Percentiles rank a stretch among this genome's conserved stretches.
Evolutionary conservation across 2,888 invertebrate genomes (phyloP).

Genomic region (Onthophagus sagittarius): DNA sequence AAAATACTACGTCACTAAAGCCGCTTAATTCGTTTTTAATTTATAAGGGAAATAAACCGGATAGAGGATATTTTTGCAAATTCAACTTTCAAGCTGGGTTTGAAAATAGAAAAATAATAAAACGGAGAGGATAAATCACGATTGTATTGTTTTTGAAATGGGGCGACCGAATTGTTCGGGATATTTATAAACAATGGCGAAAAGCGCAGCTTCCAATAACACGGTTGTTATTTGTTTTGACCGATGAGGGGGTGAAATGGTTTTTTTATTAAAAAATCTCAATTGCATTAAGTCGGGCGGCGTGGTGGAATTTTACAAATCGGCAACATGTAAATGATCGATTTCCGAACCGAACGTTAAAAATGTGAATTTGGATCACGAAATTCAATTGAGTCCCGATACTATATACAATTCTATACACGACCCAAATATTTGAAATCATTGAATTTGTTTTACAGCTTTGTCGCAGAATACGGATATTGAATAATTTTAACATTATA

Average conservation of each 20-base stretch:
- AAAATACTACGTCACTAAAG: too few species aligned
- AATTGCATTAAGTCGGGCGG: neutral
- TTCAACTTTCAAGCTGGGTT: neutral
- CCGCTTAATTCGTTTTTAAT: neutral
- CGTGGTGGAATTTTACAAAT: neutral
- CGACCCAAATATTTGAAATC: neutral
- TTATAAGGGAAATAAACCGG: neutral
- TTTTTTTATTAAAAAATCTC: neutral
- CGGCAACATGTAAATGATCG: neutral
- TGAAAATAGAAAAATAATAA: neutral
- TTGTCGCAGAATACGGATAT: too few species aligned
- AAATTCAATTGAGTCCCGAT: neutral
- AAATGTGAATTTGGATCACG: neutral
- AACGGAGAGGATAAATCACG: neutral
- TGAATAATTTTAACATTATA: too few species aligned
- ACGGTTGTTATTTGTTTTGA: neutral
- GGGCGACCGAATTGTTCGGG: neutral
- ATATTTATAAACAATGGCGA: neutral
- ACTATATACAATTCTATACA: too few species aligned
- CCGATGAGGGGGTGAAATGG: neutral
- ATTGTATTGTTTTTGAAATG: neutral
- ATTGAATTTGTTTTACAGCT: neutral
- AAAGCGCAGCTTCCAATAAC: neutral
- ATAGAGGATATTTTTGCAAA: neutral
- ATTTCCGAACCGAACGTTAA: neutral